These are phyloP conservation scores for Mystacides longicornis DNA, from an alignment of 2,888 invertebrate genomes.

Conservation along the genomic window DNA sequence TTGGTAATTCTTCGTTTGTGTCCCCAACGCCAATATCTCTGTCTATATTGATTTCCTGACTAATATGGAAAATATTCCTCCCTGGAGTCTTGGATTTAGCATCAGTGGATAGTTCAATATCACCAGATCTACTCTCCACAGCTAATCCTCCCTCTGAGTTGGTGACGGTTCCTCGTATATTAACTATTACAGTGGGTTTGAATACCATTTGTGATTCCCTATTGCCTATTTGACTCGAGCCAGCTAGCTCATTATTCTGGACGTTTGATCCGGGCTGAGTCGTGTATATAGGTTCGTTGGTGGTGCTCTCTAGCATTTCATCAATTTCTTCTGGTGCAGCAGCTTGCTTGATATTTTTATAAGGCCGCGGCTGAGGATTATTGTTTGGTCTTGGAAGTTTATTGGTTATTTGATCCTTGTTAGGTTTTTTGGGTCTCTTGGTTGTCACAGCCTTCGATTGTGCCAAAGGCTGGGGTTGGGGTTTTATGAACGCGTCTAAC, in stretches of 20 bases:
- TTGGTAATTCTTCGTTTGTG: not conserved
- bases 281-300: not conserved
- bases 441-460: not conserved
- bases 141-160: conserved; percentile 40
- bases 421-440: conserved; percentile 13
- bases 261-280: conserved; percentile 26
- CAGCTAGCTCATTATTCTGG: conserved; percentile 38
- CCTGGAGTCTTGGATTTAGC: conserved; percentile 28
- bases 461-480: conserved; percentile 4
- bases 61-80: conserved; percentile 42
- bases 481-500: conserved; percentile 12
- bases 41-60: conserved; percentile 42
- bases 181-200: conserved; percentile 45
- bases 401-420: not conserved
- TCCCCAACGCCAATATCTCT: no score
- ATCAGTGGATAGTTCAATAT: conserved; percentile 28
- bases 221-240: conserved; percentile 45
- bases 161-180: conserved; percentile 40
- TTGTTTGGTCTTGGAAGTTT: conserved; percentile 9
- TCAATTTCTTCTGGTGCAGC: not conserved
- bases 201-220: conserved; percentile 44
- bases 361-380: conserved; percentile 10
- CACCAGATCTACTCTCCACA: conserved; percentile 33
- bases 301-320: not conserved
- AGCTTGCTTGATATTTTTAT: conserved; percentile 4